Evolutionary conservation across 2,888 invertebrate species (phyloP).

Genomic region (Linyphia triangularis): DNA sequence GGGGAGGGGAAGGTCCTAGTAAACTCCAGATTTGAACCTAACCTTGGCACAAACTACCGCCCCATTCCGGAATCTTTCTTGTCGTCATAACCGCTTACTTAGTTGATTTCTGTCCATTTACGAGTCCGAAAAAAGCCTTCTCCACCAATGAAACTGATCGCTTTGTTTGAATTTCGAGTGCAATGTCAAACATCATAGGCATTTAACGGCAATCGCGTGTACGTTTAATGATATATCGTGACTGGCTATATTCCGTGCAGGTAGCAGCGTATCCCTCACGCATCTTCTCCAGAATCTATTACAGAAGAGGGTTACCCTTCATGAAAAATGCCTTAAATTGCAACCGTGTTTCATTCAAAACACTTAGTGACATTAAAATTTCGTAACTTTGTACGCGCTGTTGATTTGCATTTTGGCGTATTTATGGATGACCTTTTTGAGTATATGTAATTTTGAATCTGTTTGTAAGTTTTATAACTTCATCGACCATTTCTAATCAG

Average conservation of each 20-base stretch:
- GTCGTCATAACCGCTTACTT: too few species aligned
- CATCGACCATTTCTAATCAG: too few species aligned
- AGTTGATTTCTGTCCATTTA: too few species aligned
- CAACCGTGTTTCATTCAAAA: not conserved
- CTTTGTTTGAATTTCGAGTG: constrained; percentile 15
- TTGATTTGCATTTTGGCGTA: too few species aligned
- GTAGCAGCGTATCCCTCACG: not conserved
- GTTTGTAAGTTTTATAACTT: too few species aligned
- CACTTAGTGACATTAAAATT: not conserved
- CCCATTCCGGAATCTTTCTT: too few species aligned
- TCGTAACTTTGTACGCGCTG: too few species aligned
- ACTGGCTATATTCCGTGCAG: not conserved
- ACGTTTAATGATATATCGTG: constrained; percentile 10
- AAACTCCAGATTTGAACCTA: too few species aligned
- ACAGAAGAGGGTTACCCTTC: not conserved
- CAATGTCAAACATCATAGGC: constrained; percentile 22
- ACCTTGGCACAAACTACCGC: too few species aligned
- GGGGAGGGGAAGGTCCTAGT: too few species aligned
- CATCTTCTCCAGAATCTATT: constrained; percentile 5
- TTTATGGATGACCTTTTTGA: too few species aligned
- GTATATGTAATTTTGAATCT: too few species aligned
- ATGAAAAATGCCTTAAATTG: not conserved
- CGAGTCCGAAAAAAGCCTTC: not conserved
- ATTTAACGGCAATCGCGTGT: constrained; percentile 8
- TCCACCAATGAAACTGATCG: not conserved